Percentiles rank a stretch among this genome's conserved stretches.
phyloP scores from a whole-genome alignment of 2,113 vertebrate genomes.

The Lamprologus ornatipinnis region DNA sequence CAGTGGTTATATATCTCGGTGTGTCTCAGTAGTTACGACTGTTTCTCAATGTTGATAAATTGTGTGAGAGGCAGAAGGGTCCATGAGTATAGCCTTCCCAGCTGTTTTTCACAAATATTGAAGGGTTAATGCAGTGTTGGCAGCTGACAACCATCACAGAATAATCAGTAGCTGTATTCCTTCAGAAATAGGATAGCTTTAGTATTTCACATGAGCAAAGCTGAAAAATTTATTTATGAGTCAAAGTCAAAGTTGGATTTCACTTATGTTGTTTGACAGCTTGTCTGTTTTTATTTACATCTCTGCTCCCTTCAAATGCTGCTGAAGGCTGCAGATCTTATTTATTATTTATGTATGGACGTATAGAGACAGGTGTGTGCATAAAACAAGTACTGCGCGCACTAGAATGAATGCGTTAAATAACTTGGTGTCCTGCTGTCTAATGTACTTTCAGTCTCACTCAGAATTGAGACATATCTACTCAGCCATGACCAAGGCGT shows the following conservation, averaged over 20 bases:
- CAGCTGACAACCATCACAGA: not conserved
- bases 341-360: not conserved
- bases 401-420: not conserved
- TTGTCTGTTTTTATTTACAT: not conserved
- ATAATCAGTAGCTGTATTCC: not conserved
- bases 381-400: not conserved
- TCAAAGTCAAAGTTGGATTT: not conserved
- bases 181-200: not conserved
- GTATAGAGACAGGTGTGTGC: not conserved
- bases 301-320: not conserved
- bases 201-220: not conserved
- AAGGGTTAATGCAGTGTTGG: not conserved
- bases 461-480: not conserved
- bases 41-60: not conserved
- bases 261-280: not conserved
- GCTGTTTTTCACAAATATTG: not conserved
- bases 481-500: not conserved
- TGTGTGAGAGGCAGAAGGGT: not conserved
- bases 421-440: not conserved
- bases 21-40: not conserved
- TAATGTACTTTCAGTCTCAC: not conserved
- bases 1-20: not conserved
- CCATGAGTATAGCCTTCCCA: not conserved
- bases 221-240: conserved; percentile 3
- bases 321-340: not conserved